Evolutionary conservation across 2,113 vertebrate genomes (phyloP).

Genomic region (Otis tarda): DNA sequence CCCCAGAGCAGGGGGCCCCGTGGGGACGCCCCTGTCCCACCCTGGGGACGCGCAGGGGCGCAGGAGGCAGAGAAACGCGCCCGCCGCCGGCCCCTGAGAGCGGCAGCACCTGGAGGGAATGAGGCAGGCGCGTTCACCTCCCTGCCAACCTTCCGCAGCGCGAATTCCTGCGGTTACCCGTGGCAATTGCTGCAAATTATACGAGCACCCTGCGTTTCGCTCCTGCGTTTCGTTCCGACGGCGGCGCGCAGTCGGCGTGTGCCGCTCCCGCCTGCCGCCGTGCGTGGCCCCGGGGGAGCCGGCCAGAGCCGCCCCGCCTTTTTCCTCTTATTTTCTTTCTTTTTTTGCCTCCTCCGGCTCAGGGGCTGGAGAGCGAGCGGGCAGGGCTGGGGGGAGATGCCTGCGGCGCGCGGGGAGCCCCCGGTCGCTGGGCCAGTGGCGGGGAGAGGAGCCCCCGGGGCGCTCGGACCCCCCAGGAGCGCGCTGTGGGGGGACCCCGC

Average conservation of each 20-base stretch:
- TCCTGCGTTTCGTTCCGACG: not conserved
- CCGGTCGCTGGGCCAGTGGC: fast-evolving
- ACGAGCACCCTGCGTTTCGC: not conserved
- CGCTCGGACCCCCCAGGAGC: not conserved
- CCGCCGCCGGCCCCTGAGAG: not conserved
- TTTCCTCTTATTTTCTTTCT: not conserved
- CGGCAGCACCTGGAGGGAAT: conserved; percentile 52
- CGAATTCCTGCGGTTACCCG: conserved; percentile 56
- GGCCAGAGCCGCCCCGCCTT: fast-evolving
- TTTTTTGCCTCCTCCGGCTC: not conserved
- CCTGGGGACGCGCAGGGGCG: not conserved
- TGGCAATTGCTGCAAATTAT: conserved; percentile 42
- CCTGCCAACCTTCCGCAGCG: conserved; percentile 24
- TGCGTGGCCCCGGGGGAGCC: not conserved
- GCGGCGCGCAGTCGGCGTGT: not conserved
- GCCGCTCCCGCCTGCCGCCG: not conserved
- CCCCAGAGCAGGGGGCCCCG: fast-evolving
- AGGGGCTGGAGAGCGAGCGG: too few species aligned
- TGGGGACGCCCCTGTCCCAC: not conserved
- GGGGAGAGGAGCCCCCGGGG: too few species aligned
- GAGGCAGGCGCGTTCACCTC: conserved; percentile 28
- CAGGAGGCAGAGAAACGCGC: not conserved
- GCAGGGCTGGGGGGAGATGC: not conserved
- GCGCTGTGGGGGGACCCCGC: not conserved
- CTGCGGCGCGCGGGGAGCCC: not conserved